These are phyloP conservation scores for Pristiophorus japonicus DNA, from an alignment of 2,113 vertebrate genomes.

Conservation along the genomic window DNA sequence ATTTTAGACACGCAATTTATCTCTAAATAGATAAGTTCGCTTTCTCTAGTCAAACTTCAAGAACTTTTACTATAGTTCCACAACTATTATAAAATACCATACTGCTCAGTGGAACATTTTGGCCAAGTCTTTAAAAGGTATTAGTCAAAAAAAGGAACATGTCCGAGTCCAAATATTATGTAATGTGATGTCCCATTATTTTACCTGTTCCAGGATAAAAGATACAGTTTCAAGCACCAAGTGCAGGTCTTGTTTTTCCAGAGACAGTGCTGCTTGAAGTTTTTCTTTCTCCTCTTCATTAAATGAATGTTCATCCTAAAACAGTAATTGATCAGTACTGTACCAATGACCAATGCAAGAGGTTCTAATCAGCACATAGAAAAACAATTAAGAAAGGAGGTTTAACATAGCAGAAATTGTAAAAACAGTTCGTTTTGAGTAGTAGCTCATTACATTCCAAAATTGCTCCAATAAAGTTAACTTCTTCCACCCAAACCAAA, in stretches of 20 bases:
- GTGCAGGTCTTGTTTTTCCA: conserved; percentile 79
- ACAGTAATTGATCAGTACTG: conserved; percentile 41
- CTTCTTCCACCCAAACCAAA: neutral
- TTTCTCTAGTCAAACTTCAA: neutral
- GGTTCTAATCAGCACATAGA: neutral
- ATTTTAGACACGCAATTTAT: neutral
- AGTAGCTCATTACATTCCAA: neutral
- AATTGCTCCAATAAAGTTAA: neutral
- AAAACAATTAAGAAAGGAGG: neutral
- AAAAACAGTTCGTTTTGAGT: neutral
- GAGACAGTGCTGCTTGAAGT: conserved; percentile 73
- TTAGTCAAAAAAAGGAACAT: neutral
- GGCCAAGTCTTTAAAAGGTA: neutral
- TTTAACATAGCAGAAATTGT: neutral
- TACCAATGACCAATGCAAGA: neutral
- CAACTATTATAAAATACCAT: neutral
- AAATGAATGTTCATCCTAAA: conserved; percentile 78
- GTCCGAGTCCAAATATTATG: neutral
- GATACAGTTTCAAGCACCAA: conserved; percentile 80
- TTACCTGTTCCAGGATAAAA: conserved; percentile 87
- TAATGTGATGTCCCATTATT: neutral
- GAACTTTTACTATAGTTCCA: neutral
- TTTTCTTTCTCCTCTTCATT: conserved; percentile 92
- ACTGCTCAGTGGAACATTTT: neutral
- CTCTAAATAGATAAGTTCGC: no score